Conservation (phyloP, 1,140 invertebrate genomes). For the Drosophila ogumai region DNA sequence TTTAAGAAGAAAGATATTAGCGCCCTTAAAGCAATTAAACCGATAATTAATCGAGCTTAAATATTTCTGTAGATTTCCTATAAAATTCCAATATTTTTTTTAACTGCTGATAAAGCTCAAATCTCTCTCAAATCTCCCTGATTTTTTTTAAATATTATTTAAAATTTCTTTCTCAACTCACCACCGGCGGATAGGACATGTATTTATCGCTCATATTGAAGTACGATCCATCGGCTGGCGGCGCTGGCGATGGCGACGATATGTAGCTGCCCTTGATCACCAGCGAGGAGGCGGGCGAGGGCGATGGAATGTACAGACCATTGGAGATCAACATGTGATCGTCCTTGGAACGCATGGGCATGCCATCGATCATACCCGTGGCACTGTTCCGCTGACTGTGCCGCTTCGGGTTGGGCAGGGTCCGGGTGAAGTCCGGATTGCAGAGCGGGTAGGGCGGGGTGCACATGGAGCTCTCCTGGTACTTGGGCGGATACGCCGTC, state of each 20-base stretch:
- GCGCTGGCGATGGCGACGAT: slow-evolving; percentile 88
- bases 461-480: slow-evolving; percentile 82
- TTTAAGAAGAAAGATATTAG: no score
- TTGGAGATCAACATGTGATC: slow-evolving; percentile 82
- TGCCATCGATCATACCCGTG: slow-evolving; percentile 72
- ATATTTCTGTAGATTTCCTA: not conserved
- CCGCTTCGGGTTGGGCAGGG: slow-evolving; percentile 76
- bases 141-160: no score
- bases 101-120: not conserved
- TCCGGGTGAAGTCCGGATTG: slow-evolving; percentile 80
- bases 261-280: slow-evolving; percentile 85
- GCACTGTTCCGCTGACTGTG: slow-evolving; percentile 76
- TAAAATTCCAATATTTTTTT: not conserved
- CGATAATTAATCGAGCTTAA: not conserved
- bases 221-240: slow-evolving; percentile 91
- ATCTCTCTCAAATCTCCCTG: fast-evolving
- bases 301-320: slow-evolving; percentile 76
- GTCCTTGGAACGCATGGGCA: slow-evolving; percentile 78
- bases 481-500: slow-evolving; percentile 79
- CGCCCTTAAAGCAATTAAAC: not conserved
- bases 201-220: slow-evolving; percentile 92
- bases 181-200: slow-evolving; percentile 88
- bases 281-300: slow-evolving; percentile 78
- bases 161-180: slow-evolving; percentile 68
- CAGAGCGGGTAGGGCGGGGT: slow-evolving; percentile 78